Evolutionary conservation across 1,140 invertebrate genomes (phyloP).

Genomic region (Rhopalosiphum maidis): DNA sequence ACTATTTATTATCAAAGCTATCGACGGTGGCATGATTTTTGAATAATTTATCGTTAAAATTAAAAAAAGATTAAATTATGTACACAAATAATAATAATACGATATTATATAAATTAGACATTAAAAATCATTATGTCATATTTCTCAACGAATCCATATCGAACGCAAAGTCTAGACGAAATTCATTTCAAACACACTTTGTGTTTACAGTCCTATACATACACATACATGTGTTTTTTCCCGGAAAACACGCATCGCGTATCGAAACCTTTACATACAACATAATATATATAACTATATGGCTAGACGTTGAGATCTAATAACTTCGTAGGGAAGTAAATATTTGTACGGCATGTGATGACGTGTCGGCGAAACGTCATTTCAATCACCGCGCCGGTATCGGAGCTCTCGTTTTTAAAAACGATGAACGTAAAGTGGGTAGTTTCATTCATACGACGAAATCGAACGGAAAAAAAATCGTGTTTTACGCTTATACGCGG

Average conservation of each 20-base stretch:
- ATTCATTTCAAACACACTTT: neutral
- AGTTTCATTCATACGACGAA: neutral
- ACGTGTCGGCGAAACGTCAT: slow-evolving; percentile 4
- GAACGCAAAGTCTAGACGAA: neutral
- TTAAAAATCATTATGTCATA: neutral
- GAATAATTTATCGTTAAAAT: neutral
- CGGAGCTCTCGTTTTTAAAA: neutral
- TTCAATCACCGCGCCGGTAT: neutral
- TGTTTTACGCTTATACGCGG: neutral
- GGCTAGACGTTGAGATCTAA: neutral
- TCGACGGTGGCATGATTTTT: neutral
- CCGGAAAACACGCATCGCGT: neutral
- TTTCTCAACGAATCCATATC: neutral
- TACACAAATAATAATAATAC: neutral
- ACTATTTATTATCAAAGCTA: neutral
- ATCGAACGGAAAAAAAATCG: neutral
- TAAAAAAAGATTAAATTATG: neutral
- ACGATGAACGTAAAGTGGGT: neutral
- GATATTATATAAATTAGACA: neutral
- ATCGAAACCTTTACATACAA: neutral
- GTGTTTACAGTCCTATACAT: neutral
- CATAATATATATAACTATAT: neutral
- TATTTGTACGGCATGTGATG: neutral
- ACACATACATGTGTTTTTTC: neutral
- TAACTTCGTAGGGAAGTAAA: slow-evolving; percentile 20